A percentile compares a stretch with the other conserved stretches of the same genome.
Conservation (phyloP, 2,888 invertebrate species). For the Xanthia togata region DNA sequence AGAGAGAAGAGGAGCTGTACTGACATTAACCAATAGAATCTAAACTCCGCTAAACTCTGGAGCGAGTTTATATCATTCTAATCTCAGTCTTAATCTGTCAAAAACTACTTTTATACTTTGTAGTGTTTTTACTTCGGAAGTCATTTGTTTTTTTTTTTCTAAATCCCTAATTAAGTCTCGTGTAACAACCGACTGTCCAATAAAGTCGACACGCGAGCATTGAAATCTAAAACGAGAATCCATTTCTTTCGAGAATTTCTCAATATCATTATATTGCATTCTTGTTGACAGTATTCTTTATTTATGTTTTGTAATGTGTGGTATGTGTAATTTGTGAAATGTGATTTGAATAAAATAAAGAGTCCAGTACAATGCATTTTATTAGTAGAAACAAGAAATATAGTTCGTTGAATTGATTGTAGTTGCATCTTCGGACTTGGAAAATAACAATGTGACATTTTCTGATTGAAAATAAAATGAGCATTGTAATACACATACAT, state of each 20-base stretch:
- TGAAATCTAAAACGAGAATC: slow-evolving; percentile 31
- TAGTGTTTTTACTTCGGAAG: too few species aligned
- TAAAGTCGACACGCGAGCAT: slow-evolving; percentile 38
- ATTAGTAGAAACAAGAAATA: not conserved
- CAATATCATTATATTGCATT: slow-evolving; percentile 52
- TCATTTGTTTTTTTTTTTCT: not conserved
- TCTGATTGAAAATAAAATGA: too few species aligned
- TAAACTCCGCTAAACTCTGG: too few species aligned
- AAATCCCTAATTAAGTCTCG: not conserved
- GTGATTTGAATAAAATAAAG: not conserved
- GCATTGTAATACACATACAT: too few species aligned
- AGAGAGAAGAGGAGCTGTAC: too few species aligned
- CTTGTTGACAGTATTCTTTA: not conserved
- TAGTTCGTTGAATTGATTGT: not conserved
- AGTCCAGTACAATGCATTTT: not conserved
- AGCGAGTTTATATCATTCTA: too few species aligned
- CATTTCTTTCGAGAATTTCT: slow-evolving; percentile 45
- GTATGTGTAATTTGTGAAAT: not conserved
- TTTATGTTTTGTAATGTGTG: too few species aligned
- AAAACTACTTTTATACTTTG: too few species aligned
- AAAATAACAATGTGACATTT: too few species aligned
- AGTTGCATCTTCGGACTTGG: too few species aligned
- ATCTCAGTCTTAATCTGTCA: not conserved
- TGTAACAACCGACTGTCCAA: slow-evolving; percentile 19
- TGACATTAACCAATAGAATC: too few species aligned